Evolutionary conservation across 2,113 vertebrate genomes (phyloP), one percentile per base, ranked within the genome.

Genomic region (Dendrocopos noguchii): DNA sequence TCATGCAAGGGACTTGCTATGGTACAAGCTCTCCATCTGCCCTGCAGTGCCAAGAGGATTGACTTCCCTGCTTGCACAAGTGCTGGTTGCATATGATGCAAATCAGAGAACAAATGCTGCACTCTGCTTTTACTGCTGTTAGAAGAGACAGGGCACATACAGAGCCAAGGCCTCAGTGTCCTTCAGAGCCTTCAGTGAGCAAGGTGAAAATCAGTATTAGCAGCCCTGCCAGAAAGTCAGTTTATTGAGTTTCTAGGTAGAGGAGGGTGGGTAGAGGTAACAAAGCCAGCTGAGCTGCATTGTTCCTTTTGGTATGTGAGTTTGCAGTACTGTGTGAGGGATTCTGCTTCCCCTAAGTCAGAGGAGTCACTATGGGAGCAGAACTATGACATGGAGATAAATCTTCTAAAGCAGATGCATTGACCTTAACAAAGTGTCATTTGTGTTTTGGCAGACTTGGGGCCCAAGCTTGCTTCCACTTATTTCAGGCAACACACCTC

Each of bases 21-120:
- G 21, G 14, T 24, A 15, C 56, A 47, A 55, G n/a, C 17, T 34
- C 60, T 57, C 34, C n/a, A 15, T 0, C 4, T 71, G 28, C 57
- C 24, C 60, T 7, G 19, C 4, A 5, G 31, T 53, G 73, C 24
- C 39, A 33, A 66, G 50, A 0, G 1, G 78, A 22, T 28, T 47
- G 28, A 57, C 19, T 74, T 71, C 28, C 56, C 42, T 80, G 29
- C 29, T 77, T 34, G 50, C 24, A 55, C 6, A 18, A 47, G 36
- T 2, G 0, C 15, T 13, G 44, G 39, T 25, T 73, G 56, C 24
- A 66, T 1, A 2, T 0, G 2, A 8, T 39, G 53, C 42, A 19
- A 84, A 53, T 19, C 71, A 22, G 47, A 31, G 16, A 33, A 3
- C 9, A 73, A 68, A 76, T 0, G 0, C 22, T 57, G 25, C 3